Percentiles rank a stretch among this genome's conserved stretches.
Conservation (phyloP, 2,113 vertebrate genomes). For the Choloepus hoffmanni region DNA sequence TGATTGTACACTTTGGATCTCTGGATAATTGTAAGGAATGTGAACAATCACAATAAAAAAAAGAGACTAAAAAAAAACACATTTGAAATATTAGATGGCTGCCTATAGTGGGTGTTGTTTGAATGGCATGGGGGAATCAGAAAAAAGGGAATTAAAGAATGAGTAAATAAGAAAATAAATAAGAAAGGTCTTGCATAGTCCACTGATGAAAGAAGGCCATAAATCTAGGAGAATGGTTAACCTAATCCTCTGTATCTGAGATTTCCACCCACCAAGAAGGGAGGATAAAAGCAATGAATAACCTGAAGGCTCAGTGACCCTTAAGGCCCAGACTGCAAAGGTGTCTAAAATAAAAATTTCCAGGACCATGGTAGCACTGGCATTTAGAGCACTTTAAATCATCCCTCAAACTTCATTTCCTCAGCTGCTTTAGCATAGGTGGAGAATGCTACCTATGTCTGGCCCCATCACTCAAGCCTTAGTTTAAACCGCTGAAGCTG, state of each 20-base stretch:
- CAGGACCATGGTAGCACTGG: neutral
- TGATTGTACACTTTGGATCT: too few relatives aligned
- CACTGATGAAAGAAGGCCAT: neutral
- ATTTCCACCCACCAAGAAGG: neutral
- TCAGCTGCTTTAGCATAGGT: neutral
- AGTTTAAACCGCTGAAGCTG: neutral
- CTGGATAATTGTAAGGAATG: too few relatives aligned
- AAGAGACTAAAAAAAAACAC: neutral
- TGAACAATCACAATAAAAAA: too few relatives aligned
- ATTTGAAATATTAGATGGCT: neutral
- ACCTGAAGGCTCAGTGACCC: neutral
- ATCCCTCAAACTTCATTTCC: neutral
- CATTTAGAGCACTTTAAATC: neutral
- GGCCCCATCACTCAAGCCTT: neutral
- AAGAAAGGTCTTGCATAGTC: neutral
- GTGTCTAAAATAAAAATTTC: neutral
- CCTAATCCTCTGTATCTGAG: neutral
- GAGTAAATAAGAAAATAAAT: neutral
- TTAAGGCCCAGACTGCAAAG: neutral
- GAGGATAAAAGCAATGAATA: neutral
- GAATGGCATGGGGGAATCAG: neutral
- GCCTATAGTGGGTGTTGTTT: neutral
- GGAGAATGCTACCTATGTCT: neutral
- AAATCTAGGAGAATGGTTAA: slow-evolving; percentile 36
- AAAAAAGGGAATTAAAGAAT: neutral